Base-by-base conservation (phyloP, 2,113 vertebrate species). In the Sinocyclocheilus anophthalmus region DNA sequence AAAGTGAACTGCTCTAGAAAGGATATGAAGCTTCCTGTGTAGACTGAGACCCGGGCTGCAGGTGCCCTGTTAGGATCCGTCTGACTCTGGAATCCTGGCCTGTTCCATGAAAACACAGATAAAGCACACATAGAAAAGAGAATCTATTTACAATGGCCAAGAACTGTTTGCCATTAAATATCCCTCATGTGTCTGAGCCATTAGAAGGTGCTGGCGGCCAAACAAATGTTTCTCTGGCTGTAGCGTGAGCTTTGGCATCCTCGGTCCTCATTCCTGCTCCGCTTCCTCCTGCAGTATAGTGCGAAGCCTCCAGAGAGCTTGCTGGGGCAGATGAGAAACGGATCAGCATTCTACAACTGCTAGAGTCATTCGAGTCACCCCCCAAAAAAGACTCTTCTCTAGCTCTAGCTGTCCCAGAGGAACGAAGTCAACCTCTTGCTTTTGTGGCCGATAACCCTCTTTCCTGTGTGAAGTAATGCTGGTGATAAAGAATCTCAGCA, bases 21-120 rank as follows among this genome's bases (percentile, higher is more conserved):
- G 94, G 95, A 96, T 95, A 95, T 96, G 95, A 96, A 93, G 94
- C 94, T 96, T 97, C 95, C 96, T 96, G 94, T 92, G 42, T 92
- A 95, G 94, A 95, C 95, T 85, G 90, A 95, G 95, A 94, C 94
- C 85, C 91, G 91, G 85, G 91, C 92, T 92, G 91, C 96, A 96
- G 95, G 95, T 97, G 96, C 95, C 93, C 88, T 5, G 92, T 22
- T 88, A 88, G 92, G 92, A 93, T 92, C 85, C 85, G 92, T 92
- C 92, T 93, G 92, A 90, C 93, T 95, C 91, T 91, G 93, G 94
- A 95, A 93, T 95, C 93, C 94, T 95, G 94, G 94, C 90, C 20
- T 90, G 89, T 89, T 92, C 88, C 89, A 88, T 88, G 87, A 90
- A 92, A 92, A 93, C 92, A 90, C 90, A 77, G 39, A 80, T 70